These are phyloP conservation scores for Lasioglossum vierecki DNA, from an alignment of 2,888 invertebrate genomes.

Conservation along the genomic window DNA sequence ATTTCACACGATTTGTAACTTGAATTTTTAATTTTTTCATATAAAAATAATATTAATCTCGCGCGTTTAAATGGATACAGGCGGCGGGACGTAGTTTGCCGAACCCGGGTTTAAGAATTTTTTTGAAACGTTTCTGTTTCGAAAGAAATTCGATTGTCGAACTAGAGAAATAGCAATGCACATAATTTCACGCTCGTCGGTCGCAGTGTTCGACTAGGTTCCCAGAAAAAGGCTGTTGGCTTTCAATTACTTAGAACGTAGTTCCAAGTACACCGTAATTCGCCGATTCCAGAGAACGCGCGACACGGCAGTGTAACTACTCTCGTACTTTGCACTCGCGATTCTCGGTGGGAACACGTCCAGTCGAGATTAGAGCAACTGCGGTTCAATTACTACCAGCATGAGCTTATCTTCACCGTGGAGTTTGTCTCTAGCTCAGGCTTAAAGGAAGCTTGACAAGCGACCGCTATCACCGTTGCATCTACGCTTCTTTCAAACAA, in stretches of 20 bases:
- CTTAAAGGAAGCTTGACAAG: constrained; percentile 49
- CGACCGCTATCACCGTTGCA: constrained; percentile 37
- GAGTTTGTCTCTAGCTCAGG: constrained; percentile 48
- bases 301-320: constrained; percentile 45
- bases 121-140: too few relatives aligned
- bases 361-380: constrained; percentile 59
- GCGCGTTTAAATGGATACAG: too few relatives aligned
- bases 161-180: background rate
- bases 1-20: background rate
- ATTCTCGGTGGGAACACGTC: constrained; percentile 56
- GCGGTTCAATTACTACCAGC: constrained; percentile 65
- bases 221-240: background rate
- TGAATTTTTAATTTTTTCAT: too few relatives aligned
- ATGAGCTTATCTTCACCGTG: constrained; percentile 60
- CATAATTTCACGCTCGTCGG: background rate
- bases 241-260: constrained; percentile 52
- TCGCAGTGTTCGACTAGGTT: background rate
- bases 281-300: constrained; percentile 33
- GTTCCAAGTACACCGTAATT: constrained; percentile 45
- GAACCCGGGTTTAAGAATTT: too few relatives aligned
- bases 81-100: too few relatives aligned
- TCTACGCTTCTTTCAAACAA: constrained; percentile 12
- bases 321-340: constrained; percentile 55
- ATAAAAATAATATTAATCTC: too few relatives aligned
- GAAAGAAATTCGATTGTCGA: background rate